Base-by-base conservation (phyloP, 2,888 invertebrate species). In the Helobdella robusta region DNA sequence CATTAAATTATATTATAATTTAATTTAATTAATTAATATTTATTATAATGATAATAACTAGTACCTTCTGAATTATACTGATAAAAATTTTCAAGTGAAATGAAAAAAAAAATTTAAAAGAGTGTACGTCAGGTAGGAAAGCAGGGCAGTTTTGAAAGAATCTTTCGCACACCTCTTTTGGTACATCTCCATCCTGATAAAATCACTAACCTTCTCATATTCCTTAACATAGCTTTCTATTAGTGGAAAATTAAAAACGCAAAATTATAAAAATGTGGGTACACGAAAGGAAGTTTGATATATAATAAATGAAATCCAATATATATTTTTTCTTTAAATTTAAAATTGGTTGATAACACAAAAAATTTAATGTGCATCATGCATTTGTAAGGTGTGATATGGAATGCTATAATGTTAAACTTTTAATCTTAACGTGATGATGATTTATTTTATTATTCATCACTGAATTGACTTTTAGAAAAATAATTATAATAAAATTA, bases 141-240 rank as follows among this genome's bases (percentile, higher is more conserved):
- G 20, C 8, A 62, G 48, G 5, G 62, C 48, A 2, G 62, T 50
- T 15, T 46, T 46, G 50, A 62, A 62, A 23, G 62, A 62, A 2
- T 62, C 62, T n/a, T 46, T 48, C n/a, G 62, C 40, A 50, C 62
- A 62, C 5, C 11, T 23, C 30, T 1, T 32, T 28, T 48, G 18
- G 50, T 62, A 62, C 50, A 62, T 23, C 4, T 44, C 46, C 46
- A 30, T 62, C 34, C 50, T 62, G 25, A 62, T 35, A 28, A 46
- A 62, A 18, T 62, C 62, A 50, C 32, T 34, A 15, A 62, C 62
- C 1, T 23, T 62, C 8, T 46, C 44, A 32, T 32, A 62, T 5
- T 50, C 34, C 20, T 62, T 50, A 11, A 18, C 50, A 11, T 48
- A 23, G 11, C n/a, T n/a, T n/a, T n/a, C n/a, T n/a, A n/a, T n/a